Percentiles rank a stretch among this genome's conserved stretches.
phyloP scores from a whole-genome alignment of 2,113 vertebrate species.

The Chlorodrepanis virens region DNA sequence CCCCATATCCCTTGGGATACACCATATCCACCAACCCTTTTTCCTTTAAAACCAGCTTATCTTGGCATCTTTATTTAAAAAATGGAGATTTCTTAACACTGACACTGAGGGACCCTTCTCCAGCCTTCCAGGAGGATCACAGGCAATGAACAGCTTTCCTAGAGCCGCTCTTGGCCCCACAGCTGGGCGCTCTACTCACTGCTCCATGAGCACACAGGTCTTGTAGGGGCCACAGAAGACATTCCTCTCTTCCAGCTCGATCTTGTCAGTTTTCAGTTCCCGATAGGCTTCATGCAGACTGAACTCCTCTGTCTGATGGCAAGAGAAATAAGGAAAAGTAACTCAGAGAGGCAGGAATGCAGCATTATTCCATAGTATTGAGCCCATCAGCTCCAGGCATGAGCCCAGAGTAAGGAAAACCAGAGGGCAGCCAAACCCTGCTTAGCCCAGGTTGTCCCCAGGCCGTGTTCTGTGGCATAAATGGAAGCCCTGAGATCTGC shows the following conservation, averaged over 20 bases:
- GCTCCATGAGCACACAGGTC: slow-evolving; percentile 70
- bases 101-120: neutral
- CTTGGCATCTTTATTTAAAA: neutral
- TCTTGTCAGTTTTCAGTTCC: slow-evolving; percentile 67
- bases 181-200: slow-evolving; percentile 60
- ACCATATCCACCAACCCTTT: no score
- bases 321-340: neutral
- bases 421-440: neutral
- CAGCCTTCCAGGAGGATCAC: neutral
- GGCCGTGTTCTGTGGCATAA: rapidly evolving
- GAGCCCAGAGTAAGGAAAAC: neutral
- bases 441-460: neutral
- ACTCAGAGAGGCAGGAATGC: neutral
- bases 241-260: slow-evolving; percentile 87
- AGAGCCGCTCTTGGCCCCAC: neutral
- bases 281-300: slow-evolving; percentile 68
- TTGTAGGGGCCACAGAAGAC: slow-evolving; percentile 86
- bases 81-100: neutral
- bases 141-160: neutral
- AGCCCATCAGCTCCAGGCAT: rapidly evolving
- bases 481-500: neutral
- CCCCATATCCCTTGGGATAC: neutral
- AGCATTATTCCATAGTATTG: neutral
- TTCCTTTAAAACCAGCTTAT: neutral
- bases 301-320: neutral